phyloP scores from a whole-genome alignment of 2,113 vertebrate genomes.

The Apus apus region DNA sequence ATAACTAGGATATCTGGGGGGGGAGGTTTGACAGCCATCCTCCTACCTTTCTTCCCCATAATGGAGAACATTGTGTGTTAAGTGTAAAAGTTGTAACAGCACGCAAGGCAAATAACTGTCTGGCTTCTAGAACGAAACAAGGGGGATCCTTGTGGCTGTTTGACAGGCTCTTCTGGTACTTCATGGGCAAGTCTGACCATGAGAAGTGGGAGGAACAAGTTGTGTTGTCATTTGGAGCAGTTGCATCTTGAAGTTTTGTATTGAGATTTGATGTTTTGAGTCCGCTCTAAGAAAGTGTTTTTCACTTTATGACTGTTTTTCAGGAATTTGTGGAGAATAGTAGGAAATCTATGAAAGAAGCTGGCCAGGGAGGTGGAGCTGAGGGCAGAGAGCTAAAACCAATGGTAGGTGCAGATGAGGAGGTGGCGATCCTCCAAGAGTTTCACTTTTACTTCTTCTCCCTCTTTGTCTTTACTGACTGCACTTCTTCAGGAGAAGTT shows the following conservation, averaged over 20 bases:
- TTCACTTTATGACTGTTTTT: slow-evolving; percentile 47
- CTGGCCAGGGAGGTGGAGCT: slow-evolving; percentile 81
- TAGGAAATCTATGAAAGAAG: slow-evolving; percentile 88
- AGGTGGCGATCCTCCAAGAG: slow-evolving; percentile 87
- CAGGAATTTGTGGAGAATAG: slow-evolving; percentile 98
- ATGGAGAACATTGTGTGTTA: background rate
- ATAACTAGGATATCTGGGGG: background rate
- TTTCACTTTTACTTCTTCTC: slow-evolving; percentile 94
- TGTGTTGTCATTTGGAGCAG: background rate
- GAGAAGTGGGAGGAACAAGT: background rate
- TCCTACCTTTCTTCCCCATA: background rate
- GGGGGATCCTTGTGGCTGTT: background rate
- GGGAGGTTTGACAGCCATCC: background rate
- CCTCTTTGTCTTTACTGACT: slow-evolving; percentile 92
- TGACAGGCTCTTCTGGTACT: background rate
- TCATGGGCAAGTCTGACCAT: background rate
- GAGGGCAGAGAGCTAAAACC: slow-evolving; percentile 92
- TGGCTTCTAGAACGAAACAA: background rate
- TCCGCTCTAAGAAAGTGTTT: background rate
- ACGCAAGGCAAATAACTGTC: background rate
- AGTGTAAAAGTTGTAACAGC: background rate
- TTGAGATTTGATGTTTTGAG: background rate
- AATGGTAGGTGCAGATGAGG: slow-evolving; percentile 94
- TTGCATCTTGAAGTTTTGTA: background rate
- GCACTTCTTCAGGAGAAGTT: slow-evolving; percentile 86